Base-by-base conservation (phyloP, 2,888 invertebrate genomes). In the Chloromyia formosa region DNA sequence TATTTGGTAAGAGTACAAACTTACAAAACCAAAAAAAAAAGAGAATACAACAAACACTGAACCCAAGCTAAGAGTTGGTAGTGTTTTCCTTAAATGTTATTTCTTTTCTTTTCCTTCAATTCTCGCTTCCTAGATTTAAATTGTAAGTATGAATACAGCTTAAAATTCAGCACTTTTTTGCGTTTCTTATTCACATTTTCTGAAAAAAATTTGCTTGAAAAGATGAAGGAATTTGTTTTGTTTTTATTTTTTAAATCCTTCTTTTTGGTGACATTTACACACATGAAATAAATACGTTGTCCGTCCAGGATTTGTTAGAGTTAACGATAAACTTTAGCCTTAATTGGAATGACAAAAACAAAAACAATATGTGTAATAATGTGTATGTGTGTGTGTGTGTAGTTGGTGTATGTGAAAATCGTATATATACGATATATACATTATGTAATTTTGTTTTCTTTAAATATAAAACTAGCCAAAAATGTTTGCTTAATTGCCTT, bases 1-100 rank as follows among this genome's bases (percentile, higher is more conserved):
- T 49, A 49, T 49, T 49, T 49, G 49, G 49, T 49, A 49, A 49
- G 49, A 49, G 49, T 49, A 49, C 49, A 49, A 49, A 49, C 49
- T 49, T 49, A 49, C 49, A 49, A 49, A 49, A 35, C 27, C 27
- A 7, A 35, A 35, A 35, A 35, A 35, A 35, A 4, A 35, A 35
- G 27, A 35, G 2, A 35, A 35, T 2, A 35, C 27, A 49, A 49
- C 49, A 49, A 49, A 49, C 49, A 49, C 12, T 49, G 49, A 35
- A 5, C 16, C 16, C 16, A 49, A 49, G 16, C 10, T 49, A 12
- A 3, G 49, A 49, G 4, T 49, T 35, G 27, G 7, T 35, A 7
- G 3, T 35, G 7, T 35, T 49, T 49, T n/a, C 4, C 49, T 49
- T 49, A 49, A 49, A 49, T 49, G 3, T 49, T 49, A 49, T 49